Percentiles rank a stretch among this genome's conserved stretches.
These are phyloP conservation scores for Amia ocellicauda DNA, from an alignment of 2,113 vertebrate genomes.

Conservation along the genomic window DNA sequence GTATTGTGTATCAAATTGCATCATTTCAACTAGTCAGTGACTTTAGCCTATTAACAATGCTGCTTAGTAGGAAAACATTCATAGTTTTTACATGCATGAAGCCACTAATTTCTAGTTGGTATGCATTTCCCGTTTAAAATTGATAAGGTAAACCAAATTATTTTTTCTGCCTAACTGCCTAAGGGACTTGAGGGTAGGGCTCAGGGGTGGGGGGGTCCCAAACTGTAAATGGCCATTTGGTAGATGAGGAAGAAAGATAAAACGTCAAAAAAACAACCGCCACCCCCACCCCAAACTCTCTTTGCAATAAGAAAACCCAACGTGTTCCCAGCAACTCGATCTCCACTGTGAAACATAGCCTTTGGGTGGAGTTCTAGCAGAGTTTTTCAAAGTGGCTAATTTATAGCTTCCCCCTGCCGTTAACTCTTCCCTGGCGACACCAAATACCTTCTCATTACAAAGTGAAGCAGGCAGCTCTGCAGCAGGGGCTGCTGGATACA, in stretches of 20 bases:
- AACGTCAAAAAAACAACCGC: conserved; percentile 34
- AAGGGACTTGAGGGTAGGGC: no score
- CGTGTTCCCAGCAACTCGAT: conserved; percentile 52
- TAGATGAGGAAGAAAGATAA: conserved; percentile 47
- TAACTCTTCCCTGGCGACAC: conserved; percentile 60
- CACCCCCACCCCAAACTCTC: conserved; percentile 31
- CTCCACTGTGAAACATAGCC: conserved; percentile 46
- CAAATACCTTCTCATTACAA: conserved; percentile 69
- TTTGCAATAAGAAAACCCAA: conserved; percentile 43
- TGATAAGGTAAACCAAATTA: no score
- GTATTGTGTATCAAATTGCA: no score
- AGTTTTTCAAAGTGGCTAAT: conserved; percentile 44
- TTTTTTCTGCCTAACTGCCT: no score
- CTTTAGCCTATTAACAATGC: no score
- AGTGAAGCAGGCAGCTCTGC: conserved; percentile 31
- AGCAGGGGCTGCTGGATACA: conserved; percentile 40
- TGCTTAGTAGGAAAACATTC: no score
- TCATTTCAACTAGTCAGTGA: no score
- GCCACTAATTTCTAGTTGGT: no score
- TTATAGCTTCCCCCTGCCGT: conserved; percentile 61
- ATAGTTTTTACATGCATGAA: no score
- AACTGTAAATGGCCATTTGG: conserved; percentile 65
- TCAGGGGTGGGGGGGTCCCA: no score
- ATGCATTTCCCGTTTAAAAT: no score
- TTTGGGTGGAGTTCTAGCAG: conserved; percentile 46